Conservation (phyloP, 2,797 vertebrate genomes). For the Cossypha polioptera region DNA sequence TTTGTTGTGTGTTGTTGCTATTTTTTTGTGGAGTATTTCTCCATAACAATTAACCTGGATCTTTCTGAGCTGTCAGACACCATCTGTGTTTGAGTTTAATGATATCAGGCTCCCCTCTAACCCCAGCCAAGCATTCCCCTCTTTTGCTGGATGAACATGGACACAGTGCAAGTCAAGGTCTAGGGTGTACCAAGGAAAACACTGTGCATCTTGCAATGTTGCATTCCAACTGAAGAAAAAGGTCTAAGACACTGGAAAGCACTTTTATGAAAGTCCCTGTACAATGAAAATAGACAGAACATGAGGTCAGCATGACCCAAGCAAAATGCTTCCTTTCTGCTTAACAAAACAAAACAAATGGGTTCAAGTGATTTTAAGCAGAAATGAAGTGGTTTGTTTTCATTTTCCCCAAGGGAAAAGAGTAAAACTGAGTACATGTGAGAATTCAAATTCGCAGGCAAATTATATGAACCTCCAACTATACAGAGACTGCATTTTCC, state of each 20-base stretch:
- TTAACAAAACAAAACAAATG: constrained; percentile 4
- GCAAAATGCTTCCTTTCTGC: neutral
- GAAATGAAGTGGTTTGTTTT: neutral
- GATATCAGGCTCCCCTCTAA: neutral
- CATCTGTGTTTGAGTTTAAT: neutral
- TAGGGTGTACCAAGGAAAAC: neutral
- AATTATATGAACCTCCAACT: neutral
- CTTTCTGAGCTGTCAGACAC: neutral
- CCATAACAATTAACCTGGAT: neutral
- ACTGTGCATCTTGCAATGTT: neutral
- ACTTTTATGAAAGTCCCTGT: neutral
- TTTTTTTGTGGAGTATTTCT: neutral
- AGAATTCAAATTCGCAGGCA: neutral
- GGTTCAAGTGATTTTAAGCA: neutral
- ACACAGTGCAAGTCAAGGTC: neutral
- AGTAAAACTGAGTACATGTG: neutral
- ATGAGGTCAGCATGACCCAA: constrained; percentile 3
- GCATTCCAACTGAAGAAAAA: neutral
- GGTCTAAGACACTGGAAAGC: neutral
- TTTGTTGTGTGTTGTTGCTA: neutral
- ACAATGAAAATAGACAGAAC: neutral
- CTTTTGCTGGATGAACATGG: neutral
- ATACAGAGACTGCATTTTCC: neutral
- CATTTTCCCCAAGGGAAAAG: neutral
- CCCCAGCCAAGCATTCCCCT: neutral